These are phyloP conservation scores for Monopis laevigella DNA, from an alignment of 2,888 invertebrate genomes.

Conservation along the genomic window DNA sequence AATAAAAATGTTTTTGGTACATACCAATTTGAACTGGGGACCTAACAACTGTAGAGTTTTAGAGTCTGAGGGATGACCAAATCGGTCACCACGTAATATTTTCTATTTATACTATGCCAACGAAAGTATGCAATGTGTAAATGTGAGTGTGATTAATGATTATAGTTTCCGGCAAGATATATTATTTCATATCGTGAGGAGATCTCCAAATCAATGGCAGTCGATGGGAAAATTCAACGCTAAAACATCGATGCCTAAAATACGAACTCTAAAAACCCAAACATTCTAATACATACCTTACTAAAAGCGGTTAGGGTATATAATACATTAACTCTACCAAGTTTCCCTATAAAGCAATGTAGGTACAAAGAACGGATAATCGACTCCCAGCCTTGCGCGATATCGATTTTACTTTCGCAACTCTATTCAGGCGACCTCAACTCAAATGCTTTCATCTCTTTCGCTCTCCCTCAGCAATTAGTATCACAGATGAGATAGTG, in stretches of 20 bases:
- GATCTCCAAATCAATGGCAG: conserved; percentile 19
- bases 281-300: too few species aligned
- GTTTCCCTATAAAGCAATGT: too few species aligned
- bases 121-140: neutral
- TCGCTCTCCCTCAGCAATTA: conserved; percentile 20
- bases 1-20: too few species aligned
- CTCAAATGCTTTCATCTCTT: conserved; percentile 26
- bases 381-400: conserved; percentile 68
- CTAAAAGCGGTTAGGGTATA: too few species aligned
- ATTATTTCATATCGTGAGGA: neutral
- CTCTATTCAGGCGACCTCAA: conserved; percentile 37
- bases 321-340: too few species aligned
- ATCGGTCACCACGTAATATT: too few species aligned
- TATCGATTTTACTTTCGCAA: conserved; percentile 56
- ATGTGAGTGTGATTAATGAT: neutral
- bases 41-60: too few species aligned
- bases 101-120: too few species aligned
- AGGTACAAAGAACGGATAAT: conserved; percentile 55
- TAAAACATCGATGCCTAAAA: too few species aligned
- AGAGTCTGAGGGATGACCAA: too few species aligned
- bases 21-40: too few species aligned
- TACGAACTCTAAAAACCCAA: too few species aligned
- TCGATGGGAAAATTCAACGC: conserved; percentile 15
- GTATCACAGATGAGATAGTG: conserved; percentile 29
- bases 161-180: neutral